Percentiles rank a stretch among this genome's conserved stretches.
Conservation (phyloP, 2,113 vertebrate species). For the Calcarius ornatus region DNA sequence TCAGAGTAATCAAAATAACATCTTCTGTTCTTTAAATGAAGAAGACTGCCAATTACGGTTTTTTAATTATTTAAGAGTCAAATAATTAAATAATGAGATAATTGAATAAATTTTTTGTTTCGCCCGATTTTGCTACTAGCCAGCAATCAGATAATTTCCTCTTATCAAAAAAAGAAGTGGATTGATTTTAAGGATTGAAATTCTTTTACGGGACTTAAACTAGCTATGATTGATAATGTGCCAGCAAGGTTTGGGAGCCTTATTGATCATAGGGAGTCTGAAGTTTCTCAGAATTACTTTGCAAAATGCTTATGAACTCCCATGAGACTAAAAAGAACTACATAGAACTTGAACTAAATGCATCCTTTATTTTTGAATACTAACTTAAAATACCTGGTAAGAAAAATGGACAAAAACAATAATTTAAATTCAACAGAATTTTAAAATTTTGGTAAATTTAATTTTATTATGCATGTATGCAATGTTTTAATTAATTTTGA, state of each 20-base stretch:
- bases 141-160: neutral
- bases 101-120: neutral
- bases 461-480: neutral
- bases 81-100: neutral
- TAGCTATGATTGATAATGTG: neutral
- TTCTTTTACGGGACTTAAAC: neutral
- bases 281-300: slow-evolving; percentile 22
- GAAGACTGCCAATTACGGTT: neutral
- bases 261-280: neutral
- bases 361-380: slow-evolving; percentile 39
- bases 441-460: neutral
- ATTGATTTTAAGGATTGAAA: neutral
- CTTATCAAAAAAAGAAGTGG: neutral
- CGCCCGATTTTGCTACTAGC: neutral
- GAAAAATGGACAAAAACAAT: neutral
- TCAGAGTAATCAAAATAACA: slow-evolving; percentile 1
- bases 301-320: slow-evolving; percentile 19
- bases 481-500: neutral
- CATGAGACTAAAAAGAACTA: neutral
- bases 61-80: neutral
- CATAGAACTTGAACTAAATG: slow-evolving; percentile 12
- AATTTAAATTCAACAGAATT: neutral
- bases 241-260: neutral
- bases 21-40: neutral
- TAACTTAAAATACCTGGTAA: neutral